Evolutionary conservation across 2,797 vertebrate genomes (phyloP), one percentile per base, ranked within the genome.

Genomic region (Momotus momota): DNA sequence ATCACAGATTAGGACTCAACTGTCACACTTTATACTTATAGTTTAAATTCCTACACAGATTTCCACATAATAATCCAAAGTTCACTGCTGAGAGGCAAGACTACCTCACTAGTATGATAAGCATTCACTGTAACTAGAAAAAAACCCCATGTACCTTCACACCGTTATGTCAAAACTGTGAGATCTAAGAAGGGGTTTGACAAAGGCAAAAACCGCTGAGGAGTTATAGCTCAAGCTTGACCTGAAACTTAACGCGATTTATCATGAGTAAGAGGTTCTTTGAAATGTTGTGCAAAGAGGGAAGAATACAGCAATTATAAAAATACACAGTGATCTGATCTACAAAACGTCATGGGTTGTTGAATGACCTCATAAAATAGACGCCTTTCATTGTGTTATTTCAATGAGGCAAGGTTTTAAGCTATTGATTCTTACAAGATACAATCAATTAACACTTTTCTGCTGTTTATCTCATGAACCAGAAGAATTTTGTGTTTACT

Each of bases 391-490:
- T 23, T 61, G 35, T 67, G 46, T 54, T 91, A 51, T 82, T 96
- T 84, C 73, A 82, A 45, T 31, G 8, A 95, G 27, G 6, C 29
- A 71, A 84, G 48, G 38, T 91, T 88, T 92, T 81, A 95, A 93
- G 41, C 40, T 91, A 83, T 66, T 83, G 66, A 93, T 86, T 93
- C 79, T 75, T 83, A 93, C 20, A 55, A 70, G 52, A 72, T 38
- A 79, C 9, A 93, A 89, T 70, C 65, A 93, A 74, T 90, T 94
- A 92, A 84, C 29, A 73, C 12, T 75, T 82, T 54, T 74, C 41
- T 72, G 18, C 40, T 85, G 52, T 86, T 92, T 88, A 77, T 88
- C 72, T 86, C 62, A 43, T 8, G 16, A 94, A 74, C 64, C 66
- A 74, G 70, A 74, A 78, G 22, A 88, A 77, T 78, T 81, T 69